These are phyloP conservation scores for Drosophila subsilvestris DNA, from an alignment of 2,888 invertebrate genomes.

Conservation along the genomic window DNA sequence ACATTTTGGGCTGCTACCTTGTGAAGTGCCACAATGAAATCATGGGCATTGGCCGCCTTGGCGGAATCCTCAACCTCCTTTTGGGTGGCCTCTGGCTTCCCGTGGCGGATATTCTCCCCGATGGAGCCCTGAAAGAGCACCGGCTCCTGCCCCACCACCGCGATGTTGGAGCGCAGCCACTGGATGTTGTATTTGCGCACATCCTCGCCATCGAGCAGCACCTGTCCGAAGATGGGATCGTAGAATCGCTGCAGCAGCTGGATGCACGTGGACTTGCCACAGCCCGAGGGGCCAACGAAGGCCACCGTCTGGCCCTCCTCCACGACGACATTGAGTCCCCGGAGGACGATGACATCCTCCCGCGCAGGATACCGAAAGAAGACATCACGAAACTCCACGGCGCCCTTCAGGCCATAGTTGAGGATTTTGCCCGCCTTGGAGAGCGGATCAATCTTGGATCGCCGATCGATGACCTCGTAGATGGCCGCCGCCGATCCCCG, in stretches of 20 bases:
- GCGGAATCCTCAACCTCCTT: conserved; percentile 89
- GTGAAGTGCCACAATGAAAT: conserved; percentile 89
- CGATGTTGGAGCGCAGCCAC: conserved; percentile 90
- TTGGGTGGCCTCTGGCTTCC: conserved; percentile 88
- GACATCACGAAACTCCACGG: conserved; percentile 88
- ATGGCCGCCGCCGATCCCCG: conserved; percentile 90
- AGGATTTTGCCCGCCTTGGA: conserved; percentile 87
- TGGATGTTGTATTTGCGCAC: conserved; percentile 88
- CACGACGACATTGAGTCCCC: conserved; percentile 87
- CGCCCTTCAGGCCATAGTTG: conserved; percentile 85
- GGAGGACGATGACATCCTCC: conserved; percentile 88
- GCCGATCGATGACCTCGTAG: conserved; percentile 89
- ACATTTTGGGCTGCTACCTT: conserved; percentile 84
- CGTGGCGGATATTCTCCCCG: conserved; percentile 88
- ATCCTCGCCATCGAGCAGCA: conserved; percentile 87
- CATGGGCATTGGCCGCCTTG: conserved; percentile 89
- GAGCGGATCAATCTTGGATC: conserved; percentile 89
- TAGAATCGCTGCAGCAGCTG: conserved; percentile 89
- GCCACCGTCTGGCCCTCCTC: conserved; percentile 88
- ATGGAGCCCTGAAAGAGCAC: conserved; percentile 92
- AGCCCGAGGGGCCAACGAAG: conserved; percentile 89
- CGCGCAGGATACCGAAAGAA: conserved; percentile 90
- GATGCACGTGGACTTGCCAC: conserved; percentile 92
- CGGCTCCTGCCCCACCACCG: conserved; percentile 94
- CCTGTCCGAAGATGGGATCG: conserved; percentile 86